phyloP scores from a whole-genome alignment of 1,140 invertebrate genomes.

The Drosophila pseudoobscura region DNA sequence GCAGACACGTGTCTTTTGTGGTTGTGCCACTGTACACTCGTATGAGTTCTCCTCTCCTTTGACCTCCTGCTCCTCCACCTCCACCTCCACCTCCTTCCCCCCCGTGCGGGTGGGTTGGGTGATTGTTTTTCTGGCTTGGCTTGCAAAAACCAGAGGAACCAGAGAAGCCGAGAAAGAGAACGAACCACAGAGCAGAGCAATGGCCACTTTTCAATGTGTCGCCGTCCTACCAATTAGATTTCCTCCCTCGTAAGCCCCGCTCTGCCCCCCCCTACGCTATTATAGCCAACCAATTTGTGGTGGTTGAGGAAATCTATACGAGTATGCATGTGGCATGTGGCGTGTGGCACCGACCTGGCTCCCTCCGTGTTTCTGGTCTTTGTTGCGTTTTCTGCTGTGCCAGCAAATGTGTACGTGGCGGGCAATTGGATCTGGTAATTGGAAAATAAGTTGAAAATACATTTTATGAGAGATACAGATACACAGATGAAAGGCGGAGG shows the following conservation, averaged over 20 bases:
- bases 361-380: constrained; percentile 25
- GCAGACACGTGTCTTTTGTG: constrained; percentile 5
- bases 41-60: no score
- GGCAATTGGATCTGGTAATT: constrained; percentile 42
- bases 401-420: constrained; percentile 36
- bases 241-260: background rate
- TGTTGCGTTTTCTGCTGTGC: constrained; percentile 36
- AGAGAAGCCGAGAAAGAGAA: background rate
- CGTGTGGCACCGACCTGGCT: background rate
- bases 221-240: constrained; percentile 52
- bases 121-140: constrained; percentile 31
- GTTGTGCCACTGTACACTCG: constrained; percentile 9
- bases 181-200: background rate
- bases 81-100: constrained; percentile 11
- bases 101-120: background rate
- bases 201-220: constrained; percentile 35
- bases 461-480: constrained; percentile 20
- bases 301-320: constrained; percentile 51
- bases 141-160: constrained; percentile 9
- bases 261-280: background rate
- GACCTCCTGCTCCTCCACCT: constrained; percentile 2
- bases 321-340: constrained; percentile 10
- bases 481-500: constrained; percentile 4
- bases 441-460: constrained; percentile 51
- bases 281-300: constrained; percentile 21